Evolutionary conservation across 2,888 invertebrate genomes (phyloP).

Genomic region (Ophraella communa): DNA sequence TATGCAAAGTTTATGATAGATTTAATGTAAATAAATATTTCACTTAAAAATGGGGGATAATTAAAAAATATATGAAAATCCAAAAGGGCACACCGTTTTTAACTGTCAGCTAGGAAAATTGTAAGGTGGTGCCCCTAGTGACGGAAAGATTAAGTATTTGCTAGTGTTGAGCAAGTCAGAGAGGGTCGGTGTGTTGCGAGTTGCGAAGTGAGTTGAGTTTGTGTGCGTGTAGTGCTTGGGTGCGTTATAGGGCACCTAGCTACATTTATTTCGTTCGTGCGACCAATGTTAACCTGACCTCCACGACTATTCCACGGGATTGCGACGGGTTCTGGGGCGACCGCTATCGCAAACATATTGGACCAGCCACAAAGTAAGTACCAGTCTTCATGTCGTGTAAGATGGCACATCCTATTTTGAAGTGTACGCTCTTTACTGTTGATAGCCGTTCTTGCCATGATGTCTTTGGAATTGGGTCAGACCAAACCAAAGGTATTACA

Average conservation of each 20-base stretch:
- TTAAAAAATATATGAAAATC: not conserved
- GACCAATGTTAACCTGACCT: constrained; percentile 61
- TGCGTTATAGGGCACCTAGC: constrained; percentile 56
- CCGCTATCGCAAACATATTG: constrained; percentile 59
- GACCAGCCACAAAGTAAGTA: constrained; percentile 59
- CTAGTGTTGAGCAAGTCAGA: constrained; percentile 55
- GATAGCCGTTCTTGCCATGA: constrained; percentile 13
- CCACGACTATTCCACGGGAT: constrained; percentile 57
- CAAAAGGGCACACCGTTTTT: not conserved
- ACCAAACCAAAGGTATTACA: constrained; percentile 17
- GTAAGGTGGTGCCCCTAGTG: constrained; percentile 44
- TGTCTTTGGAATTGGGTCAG: constrained; percentile 41
- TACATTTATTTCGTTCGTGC: constrained; percentile 53
- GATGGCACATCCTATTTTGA: not conserved
- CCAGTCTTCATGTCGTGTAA: constrained; percentile 2
- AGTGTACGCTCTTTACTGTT: not conserved
- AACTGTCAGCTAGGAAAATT: not conserved
- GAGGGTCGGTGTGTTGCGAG: constrained; percentile 53
- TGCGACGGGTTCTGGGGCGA: constrained; percentile 58
- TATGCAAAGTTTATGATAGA: not conserved
- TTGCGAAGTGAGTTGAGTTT: constrained; percentile 52
- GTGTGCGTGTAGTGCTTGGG: constrained; percentile 58
- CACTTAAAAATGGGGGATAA: not conserved
- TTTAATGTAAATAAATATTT: not conserved
- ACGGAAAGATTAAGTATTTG: constrained; percentile 45